Evolutionary conservation across 2,797 vertebrate species (phyloP), one percentile per base, ranked within the genome.

Genomic region (Poeciliopsis gracilis): DNA sequence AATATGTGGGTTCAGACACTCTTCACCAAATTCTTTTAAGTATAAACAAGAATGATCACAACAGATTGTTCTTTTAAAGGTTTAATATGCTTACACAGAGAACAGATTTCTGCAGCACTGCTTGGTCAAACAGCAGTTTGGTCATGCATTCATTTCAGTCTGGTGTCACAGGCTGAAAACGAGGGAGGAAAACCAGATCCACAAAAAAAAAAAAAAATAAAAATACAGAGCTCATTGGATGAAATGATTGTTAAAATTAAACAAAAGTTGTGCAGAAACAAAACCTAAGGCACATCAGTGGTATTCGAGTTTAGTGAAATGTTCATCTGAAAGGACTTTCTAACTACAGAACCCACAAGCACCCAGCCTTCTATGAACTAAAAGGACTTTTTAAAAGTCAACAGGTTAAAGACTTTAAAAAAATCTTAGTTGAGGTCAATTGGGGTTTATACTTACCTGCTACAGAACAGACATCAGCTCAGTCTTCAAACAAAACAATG

Each of bases 261-360:
- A 69, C 38, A n/a, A 46, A 45, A 9, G 25, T 16, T 70, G 12
- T 45, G 41, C 13, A 46, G 43, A 70, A 45, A 45, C 13, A 45
- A 69, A 70, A 70, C 25, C 13, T 69, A 70, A 70, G 67, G 67
- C 67, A 70, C 67, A 70, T 70, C n/a, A 28, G 43, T 70, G 67
- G 43, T 2, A 70, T 46, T 70, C 25, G 7, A 45, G 25, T 45
- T 46, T 46, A 46, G 12, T 70, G 25, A 70, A 45, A 28, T 46
- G 45, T n/a, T 45, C 3, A 70, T 11, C 12, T 25, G n/a, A 70
- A n/a, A 45, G 25, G 11, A 45, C 25, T 43, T 67, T 67, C 11
- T 69, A n/a, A 13, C 23, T 69, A 69, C 38, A 25, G 10, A 43
- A 69, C 38, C 18, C 36, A 25, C 33, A 23, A 23, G 10, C 2